Evolutionary conservation across 2,888 invertebrate species (phyloP).

Genomic region (Phalangium opilio): DNA sequence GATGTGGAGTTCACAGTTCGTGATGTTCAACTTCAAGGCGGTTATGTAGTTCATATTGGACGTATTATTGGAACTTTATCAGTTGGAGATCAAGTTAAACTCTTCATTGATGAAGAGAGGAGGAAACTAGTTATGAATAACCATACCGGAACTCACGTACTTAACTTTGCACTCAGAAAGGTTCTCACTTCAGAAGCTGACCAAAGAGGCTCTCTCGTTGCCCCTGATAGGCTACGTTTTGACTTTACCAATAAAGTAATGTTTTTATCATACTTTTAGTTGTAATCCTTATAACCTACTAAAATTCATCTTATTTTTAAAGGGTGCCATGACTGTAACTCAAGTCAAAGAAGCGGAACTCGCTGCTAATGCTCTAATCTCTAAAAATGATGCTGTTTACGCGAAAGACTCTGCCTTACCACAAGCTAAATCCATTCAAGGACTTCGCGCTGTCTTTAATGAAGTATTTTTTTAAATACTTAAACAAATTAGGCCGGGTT

Average conservation of each 20-base stretch:
- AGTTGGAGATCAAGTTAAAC: conserved; percentile 66
- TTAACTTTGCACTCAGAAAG: conserved; percentile 82
- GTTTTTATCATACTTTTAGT: too few species aligned
- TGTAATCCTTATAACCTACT: too few species aligned
- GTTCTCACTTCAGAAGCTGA: conserved; percentile 82
- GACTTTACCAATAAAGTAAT: conserved; percentile 77
- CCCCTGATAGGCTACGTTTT: conserved; percentile 89
- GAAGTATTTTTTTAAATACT: conserved; percentile 39
- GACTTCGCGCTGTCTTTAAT: conserved; percentile 92
- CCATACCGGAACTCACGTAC: conserved; percentile 91
- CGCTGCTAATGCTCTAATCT: conserved; percentile 57
- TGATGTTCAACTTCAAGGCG: conserved; percentile 86
- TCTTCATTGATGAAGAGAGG: conserved; percentile 68
- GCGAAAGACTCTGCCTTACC: conserved; percentile 69
- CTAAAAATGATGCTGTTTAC: conserved; percentile 60
- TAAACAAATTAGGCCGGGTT: conserved; percentile 3
- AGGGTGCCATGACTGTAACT: conserved; percentile 64
- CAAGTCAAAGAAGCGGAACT: conserved; percentile 79
- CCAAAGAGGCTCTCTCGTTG: conserved; percentile 91
- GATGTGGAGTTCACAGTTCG: conserved; percentile 73
- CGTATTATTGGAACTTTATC: conserved; percentile 37
- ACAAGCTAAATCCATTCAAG: conserved; percentile 77
- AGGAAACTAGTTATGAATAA: conserved; percentile 93
- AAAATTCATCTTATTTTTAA: conserved; percentile 3
- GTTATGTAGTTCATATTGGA: conserved; percentile 88